These are phyloP conservation scores for Anastrepha obliqua DNA, from an alignment of 1,140 invertebrate genomes.

Conservation along the genomic window DNA sequence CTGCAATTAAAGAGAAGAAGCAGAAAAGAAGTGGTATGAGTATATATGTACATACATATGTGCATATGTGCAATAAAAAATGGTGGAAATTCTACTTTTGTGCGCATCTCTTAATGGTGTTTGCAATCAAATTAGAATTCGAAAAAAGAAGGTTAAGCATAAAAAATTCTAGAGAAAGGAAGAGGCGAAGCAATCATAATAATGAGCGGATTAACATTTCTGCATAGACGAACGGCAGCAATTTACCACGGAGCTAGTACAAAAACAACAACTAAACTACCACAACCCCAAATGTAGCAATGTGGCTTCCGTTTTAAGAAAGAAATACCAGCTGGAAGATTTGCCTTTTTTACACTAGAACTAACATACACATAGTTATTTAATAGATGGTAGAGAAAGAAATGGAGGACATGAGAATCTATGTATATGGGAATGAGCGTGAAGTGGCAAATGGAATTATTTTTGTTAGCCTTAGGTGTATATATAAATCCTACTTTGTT, in stretches of 20 bases:
- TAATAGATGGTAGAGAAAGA: neutral
- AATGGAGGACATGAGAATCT: constrained; percentile 1
- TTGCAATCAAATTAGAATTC: constrained; percentile 29
- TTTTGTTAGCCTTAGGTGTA: too few relatives aligned
- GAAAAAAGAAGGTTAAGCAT: neutral
- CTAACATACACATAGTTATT: too few relatives aligned
- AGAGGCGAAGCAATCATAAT: constrained; percentile 15
- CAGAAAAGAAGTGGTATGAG: neutral
- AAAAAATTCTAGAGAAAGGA: neutral
- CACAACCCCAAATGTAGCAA: neutral
- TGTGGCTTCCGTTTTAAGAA: neutral
- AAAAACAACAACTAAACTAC: neutral
- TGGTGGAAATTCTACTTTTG: constrained; percentile 23
- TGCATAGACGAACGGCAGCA: neutral
- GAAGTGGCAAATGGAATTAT: neutral
- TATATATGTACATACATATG: neutral
- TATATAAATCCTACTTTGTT: too few relatives aligned
- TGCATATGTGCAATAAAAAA: neutral
- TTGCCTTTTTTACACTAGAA: neutral
- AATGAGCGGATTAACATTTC: constrained; percentile 11
- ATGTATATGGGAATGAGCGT: neutral
- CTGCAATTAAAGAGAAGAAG: constrained; percentile 37
- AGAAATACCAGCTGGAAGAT: neutral
- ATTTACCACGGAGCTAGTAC: neutral
- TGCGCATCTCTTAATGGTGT: neutral